A percentile compares a stretch with the other conserved stretches of the same genome.
phyloP scores from a whole-genome alignment of 2,113 vertebrate species.

The Solea senegalensis region DNA sequence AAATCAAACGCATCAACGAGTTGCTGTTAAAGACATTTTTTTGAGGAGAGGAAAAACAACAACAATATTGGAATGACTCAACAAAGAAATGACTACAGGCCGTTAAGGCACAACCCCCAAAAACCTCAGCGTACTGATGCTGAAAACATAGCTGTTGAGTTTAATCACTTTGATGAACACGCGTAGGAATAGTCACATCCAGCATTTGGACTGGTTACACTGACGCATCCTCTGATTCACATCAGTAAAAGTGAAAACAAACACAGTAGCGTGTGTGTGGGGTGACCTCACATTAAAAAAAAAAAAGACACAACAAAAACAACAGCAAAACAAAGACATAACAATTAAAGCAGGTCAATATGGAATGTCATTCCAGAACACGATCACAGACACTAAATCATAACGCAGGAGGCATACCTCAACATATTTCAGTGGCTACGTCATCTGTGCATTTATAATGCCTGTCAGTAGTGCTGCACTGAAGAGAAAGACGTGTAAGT shows the following conservation, averaged over 20 bases:
- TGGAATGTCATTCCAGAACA: conserved; percentile 59
- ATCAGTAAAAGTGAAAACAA: conserved; percentile 29
- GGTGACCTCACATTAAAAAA: conserved; percentile 14
- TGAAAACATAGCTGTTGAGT: conserved; percentile 12
- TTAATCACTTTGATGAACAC: conserved; percentile 30
- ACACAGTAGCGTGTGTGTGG: background rate
- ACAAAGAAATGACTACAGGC: conserved; percentile 14
- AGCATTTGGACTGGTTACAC: conserved; percentile 17
- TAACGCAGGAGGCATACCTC: background rate
- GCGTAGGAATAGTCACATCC: conserved; percentile 39
- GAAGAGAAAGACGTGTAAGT: conserved; percentile 39
- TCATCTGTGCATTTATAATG: conserved; percentile 77
- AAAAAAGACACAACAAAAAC: background rate
- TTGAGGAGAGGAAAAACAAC: background rate
- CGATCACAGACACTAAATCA: conserved; percentile 21
- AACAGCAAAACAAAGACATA: conserved; percentile 3
- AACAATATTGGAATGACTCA: conserved; percentile 51
- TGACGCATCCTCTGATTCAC: conserved; percentile 21
- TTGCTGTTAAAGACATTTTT: conserved; percentile 35
- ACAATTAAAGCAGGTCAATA: conserved; percentile 36
- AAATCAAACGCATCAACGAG: conserved; percentile 45
- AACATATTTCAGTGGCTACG: conserved; percentile 63
- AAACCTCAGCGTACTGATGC: conserved; percentile 5
- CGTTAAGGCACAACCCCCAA: conserved; percentile 11
- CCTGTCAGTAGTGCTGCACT: conserved; percentile 76